phyloP scores from a whole-genome alignment of 1,140 invertebrate species.

The Physella acuta region DNA sequence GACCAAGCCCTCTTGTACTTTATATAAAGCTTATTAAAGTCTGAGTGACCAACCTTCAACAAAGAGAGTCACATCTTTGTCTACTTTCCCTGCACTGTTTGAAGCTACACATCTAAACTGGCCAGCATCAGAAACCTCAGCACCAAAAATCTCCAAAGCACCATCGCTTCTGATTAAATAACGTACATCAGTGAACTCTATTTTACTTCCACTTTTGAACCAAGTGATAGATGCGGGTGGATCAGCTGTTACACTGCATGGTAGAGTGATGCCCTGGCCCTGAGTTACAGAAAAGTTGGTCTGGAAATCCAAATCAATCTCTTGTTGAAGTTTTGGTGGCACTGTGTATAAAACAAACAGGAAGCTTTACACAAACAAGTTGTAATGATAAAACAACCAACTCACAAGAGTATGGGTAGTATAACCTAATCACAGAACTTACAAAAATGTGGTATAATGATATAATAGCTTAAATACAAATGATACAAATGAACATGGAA shows the following conservation, averaged over 20 bases:
- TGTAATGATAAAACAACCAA: no score
- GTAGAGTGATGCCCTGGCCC: constrained; percentile 51
- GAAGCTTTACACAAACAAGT: no score
- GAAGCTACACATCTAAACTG: constrained; percentile 62
- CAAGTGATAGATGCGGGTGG: constrained; percentile 55
- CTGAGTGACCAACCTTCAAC: constrained; percentile 30
- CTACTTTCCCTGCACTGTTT: constrained; percentile 59
- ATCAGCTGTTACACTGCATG: constrained; percentile 58
- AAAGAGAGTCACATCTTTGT: constrained; percentile 55
- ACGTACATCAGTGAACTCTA: constrained; percentile 51
- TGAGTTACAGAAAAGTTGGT: constrained; percentile 66
- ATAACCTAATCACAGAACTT: no score
- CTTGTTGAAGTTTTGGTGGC: constrained; percentile 61
- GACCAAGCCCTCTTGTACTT: no score
- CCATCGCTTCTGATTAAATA: constrained; percentile 57
- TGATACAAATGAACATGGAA: no score
- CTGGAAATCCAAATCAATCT: constrained; percentile 64
- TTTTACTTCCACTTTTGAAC: constrained; percentile 56
- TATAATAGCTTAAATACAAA: no score
- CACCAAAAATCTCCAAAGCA: constrained; percentile 59
- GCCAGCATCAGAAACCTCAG: constrained; percentile 55
- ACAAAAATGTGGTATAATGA: no score
- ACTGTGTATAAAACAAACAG: constrained; percentile 48
- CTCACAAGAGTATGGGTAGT: no score
- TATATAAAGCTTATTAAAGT: no score